Evolutionary conservation across 2,888 invertebrate genomes (phyloP).

Genomic region (Aradus depressus): DNA sequence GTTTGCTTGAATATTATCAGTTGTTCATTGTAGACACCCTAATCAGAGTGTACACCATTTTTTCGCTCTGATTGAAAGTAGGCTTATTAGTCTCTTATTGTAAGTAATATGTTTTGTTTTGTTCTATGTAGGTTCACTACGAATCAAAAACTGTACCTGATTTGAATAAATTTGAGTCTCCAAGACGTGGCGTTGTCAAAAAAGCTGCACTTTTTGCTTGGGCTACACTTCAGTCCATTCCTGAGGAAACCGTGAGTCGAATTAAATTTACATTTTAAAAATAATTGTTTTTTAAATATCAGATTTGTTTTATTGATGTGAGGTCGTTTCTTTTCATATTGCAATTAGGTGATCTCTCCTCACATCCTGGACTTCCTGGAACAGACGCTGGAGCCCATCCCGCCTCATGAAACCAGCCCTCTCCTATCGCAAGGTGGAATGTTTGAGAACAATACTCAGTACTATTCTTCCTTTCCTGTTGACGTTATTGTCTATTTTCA

Average conservation of each 20-base stretch:
- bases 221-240: conserved; percentile 93
- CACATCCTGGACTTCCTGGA: conserved; percentile 94
- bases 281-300: neutral
- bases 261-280: neutral
- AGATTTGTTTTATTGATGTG: neutral
- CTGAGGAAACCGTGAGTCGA: conserved; percentile 65
- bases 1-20: too few relatives aligned
- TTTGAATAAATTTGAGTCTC: conserved; percentile 13
- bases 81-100: neutral
- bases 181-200: conserved; percentile 48
- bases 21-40: too few relatives aligned
- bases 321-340: neutral
- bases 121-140: conserved; percentile 53
- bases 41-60: too few relatives aligned
- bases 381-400: conserved; percentile 92
- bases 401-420: conserved; percentile 40
- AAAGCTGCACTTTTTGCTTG: conserved; percentile 86
- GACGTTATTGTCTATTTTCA: conserved; percentile 98
- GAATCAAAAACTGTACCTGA: conserved; percentile 62
- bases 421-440: conserved; percentile 27
- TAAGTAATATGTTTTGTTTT: neutral
- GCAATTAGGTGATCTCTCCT: conserved; percentile 64
- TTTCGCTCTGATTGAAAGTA: too few relatives aligned
- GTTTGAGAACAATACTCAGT: conserved; percentile 40
- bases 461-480: conserved; percentile 91